Evolutionary conservation across 2,113 vertebrate species (phyloP).

Genomic region (Rhinolophus ferrumequinum): DNA sequence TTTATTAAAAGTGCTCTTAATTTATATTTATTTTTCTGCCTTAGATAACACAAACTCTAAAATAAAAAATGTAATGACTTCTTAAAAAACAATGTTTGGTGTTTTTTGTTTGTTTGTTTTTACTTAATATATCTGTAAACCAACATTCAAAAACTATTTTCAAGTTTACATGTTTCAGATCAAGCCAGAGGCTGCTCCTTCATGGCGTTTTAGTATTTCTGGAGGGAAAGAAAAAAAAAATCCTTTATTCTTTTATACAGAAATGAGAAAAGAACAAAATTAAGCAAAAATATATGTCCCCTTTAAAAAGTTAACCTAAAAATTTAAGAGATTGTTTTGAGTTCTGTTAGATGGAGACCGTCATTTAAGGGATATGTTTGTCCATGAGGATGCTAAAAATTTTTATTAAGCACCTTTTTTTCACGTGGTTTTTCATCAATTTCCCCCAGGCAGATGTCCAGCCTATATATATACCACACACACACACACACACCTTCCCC

Average conservation of each 20-base stretch:
- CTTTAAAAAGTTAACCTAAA: slow-evolving; percentile 28
- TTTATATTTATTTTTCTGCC: neutral
- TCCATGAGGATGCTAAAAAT: neutral
- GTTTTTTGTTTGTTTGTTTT: neutral
- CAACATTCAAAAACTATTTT: slow-evolving; percentile 29
- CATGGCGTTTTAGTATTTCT: neutral
- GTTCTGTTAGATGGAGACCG: neutral
- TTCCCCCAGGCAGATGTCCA: neutral
- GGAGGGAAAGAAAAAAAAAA: neutral
- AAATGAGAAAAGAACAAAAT: slow-evolving; percentile 42
- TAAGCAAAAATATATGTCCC: neutral
- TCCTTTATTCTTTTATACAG: neutral
- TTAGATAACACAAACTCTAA: neutral
- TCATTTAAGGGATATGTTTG: neutral
- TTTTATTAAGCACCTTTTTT: neutral
- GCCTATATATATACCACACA: neutral
- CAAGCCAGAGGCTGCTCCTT: neutral
- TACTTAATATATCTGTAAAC: neutral
- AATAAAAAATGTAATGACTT: neutral
- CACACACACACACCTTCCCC: neutral
- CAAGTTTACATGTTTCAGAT: neutral
- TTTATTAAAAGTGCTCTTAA: neutral
- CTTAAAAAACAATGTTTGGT: neutral
- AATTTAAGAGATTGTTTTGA: neutral
- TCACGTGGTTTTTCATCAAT: neutral